phyloP scores from a whole-genome alignment of 2,888 invertebrate species.

The Pelosia muscerda region DNA sequence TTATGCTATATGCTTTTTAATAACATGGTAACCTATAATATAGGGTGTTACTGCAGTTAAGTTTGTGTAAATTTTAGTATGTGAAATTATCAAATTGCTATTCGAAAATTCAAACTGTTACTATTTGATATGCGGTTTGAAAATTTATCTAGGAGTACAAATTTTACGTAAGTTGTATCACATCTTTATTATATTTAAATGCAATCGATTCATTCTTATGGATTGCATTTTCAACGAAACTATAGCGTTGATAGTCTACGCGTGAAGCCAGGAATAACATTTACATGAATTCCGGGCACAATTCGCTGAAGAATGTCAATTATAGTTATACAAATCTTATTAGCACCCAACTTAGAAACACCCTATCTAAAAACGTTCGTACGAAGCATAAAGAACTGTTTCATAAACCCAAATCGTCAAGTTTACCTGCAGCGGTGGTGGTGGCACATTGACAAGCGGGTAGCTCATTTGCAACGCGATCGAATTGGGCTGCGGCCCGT shows the following conservation, averaged over 20 bases:
- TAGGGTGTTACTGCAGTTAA: background rate
- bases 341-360: background rate
- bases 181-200: too few relatives aligned
- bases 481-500: constrained; percentile 85
- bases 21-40: background rate
- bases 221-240: background rate
- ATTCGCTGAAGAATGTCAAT: background rate
- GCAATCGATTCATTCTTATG: background rate
- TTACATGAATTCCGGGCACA: background rate
- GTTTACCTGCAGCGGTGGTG: constrained; percentile 80
- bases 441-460: constrained; percentile 87
- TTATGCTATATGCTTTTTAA: background rate
- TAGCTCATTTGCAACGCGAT: constrained; percentile 89
- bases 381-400: background rate
- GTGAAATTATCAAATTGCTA: too few relatives aligned
- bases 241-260: background rate
- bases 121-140: background rate
- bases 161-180: background rate
- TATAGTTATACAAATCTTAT: background rate
- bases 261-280: background rate
- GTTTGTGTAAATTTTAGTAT: background rate
- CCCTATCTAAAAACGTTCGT: background rate
- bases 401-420: constrained; percentile 9
- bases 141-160: background rate
- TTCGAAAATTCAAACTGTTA: background rate